phyloP scores from a whole-genome alignment of 2,888 invertebrate genomes.

The Tipula unca region DNA sequence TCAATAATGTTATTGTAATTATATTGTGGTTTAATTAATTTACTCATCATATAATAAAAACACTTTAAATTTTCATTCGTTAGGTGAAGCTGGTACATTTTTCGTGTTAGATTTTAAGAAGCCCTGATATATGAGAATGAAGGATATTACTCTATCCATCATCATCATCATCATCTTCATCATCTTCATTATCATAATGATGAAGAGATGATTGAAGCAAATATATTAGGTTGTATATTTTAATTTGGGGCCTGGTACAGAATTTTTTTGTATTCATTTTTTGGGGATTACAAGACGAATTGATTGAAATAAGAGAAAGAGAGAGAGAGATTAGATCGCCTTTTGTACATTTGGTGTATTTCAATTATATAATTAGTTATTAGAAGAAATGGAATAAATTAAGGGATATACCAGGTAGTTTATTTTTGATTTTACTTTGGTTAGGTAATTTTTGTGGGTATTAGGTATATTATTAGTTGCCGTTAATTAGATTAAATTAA shows the following conservation, averaged over 20 bases:
- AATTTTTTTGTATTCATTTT: neutral
- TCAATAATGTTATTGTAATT: too few relatives aligned
- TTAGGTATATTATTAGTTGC: neutral
- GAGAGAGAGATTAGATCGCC: too few relatives aligned
- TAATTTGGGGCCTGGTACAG: neutral
- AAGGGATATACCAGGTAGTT: neutral
- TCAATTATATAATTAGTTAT: neutral
- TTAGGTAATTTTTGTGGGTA: neutral
- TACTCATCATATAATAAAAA: too few relatives aligned
- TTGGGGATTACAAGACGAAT: neutral
- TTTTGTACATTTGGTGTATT: neutral
- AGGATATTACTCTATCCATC: neutral
- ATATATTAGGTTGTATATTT: neutral
- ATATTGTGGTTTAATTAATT: too few relatives aligned
- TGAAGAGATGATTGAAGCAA: neutral
- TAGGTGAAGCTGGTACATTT: too few relatives aligned
- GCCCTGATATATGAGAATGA: too few relatives aligned
- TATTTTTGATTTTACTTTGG: neutral
- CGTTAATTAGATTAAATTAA: neutral
- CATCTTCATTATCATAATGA: neutral
- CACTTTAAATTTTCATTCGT: too few relatives aligned
- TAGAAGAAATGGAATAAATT: neutral
- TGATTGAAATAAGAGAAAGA: neutral
- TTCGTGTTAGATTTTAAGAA: too few relatives aligned
- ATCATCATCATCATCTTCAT: neutral